Conservation (phyloP, 2,888 invertebrate species). For the Ariolimax columbianus region DNA sequence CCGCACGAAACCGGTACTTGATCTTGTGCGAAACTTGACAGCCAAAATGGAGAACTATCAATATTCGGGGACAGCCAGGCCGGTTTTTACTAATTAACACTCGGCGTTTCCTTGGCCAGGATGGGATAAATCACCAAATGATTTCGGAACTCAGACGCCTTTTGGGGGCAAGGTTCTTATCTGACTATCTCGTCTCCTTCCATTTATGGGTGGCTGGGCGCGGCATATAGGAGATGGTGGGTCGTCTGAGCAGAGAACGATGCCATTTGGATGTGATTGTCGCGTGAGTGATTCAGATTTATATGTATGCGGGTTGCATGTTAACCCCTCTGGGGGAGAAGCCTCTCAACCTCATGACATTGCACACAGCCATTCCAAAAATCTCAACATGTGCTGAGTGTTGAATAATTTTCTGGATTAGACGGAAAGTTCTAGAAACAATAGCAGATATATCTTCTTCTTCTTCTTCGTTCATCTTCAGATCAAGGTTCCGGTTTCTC, state of each 20-base stretch:
- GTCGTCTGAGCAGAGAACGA: neutral
- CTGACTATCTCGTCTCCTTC: neutral
- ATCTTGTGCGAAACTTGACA: conserved; percentile 31
- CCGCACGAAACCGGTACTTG: conserved; percentile 3
- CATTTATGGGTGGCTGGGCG: neutral
- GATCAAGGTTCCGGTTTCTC: too few species aligned
- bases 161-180: neutral
- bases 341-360: too few species aligned
- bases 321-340: too few species aligned
- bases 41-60: conserved; percentile 18
- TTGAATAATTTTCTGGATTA: too few species aligned
- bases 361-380: too few species aligned
- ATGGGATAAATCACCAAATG: conserved; percentile 36
- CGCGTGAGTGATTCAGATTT: neutral
- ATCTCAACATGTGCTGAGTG: too few species aligned
- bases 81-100: conserved; percentile 34
- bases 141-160: conserved; percentile 18
- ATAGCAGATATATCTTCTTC: too few species aligned
- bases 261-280: neutral
- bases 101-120: neutral
- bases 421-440: too few species aligned
- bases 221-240: neutral
- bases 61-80: conserved; percentile 10
- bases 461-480: too few species aligned
- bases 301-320: neutral